Evolutionary conservation across 2,113 vertebrate genomes (phyloP).

Genomic region (Pheucticus melanocephalus): DNA sequence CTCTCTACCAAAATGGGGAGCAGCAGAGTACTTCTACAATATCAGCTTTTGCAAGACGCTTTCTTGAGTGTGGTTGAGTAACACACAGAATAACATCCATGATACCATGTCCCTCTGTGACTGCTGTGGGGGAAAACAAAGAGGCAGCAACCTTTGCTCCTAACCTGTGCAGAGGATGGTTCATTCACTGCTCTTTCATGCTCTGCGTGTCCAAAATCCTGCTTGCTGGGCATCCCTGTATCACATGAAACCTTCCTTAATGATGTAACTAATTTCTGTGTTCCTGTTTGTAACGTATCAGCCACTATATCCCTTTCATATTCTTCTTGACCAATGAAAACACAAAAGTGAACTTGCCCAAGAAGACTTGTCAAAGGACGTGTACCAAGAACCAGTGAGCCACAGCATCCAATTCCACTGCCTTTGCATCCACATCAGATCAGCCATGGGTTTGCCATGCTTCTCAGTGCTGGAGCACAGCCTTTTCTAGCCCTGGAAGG

Average conservation of each 20-base stretch:
- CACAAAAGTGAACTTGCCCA: not conserved
- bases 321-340: not conserved
- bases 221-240: not conserved
- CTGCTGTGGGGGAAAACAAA: not conserved
- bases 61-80: not conserved
- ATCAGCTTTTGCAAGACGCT: not conserved
- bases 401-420: not conserved
- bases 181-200: not conserved
- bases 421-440: not conserved
- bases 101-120: accelerated
- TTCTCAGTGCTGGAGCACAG: accelerated
- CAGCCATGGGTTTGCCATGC: accelerated
- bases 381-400: not conserved
- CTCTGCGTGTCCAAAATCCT: not conserved
- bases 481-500: accelerated
- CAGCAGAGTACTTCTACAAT: not conserved
- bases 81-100: not conserved
- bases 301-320: not conserved
- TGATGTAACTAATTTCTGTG: not conserved
- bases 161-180: not conserved
- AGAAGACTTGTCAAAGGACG: not conserved
- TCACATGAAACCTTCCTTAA: not conserved
- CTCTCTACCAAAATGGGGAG: not conserved
- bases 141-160: not conserved
- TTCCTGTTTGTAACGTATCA: not conserved